A percentile compares a stretch with the other conserved stretches of the same genome.
Conservation (phyloP, 2,113 vertebrate genomes). For the Microcebus griseorufus region DNA sequence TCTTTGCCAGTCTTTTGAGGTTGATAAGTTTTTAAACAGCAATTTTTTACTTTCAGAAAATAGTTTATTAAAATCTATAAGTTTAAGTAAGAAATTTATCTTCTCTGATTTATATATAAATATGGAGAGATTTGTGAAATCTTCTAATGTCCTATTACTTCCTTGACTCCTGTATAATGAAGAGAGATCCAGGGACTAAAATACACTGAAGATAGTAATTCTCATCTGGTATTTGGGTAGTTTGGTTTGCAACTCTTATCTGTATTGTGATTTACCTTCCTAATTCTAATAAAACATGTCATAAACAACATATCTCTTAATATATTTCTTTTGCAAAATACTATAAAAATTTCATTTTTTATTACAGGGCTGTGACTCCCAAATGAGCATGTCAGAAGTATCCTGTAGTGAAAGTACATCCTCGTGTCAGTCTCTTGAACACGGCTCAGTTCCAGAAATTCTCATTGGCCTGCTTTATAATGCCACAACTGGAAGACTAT, state of each 20-base stretch:
- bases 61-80: not conserved
- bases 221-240: not conserved
- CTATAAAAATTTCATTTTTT: slow-evolving; percentile 56
- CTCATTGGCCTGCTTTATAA: slow-evolving; percentile 97
- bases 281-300: not conserved
- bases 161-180: not conserved
- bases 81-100: slow-evolving; percentile 41
- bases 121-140: not conserved
- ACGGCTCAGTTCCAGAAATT: slow-evolving; percentile 94
- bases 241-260: not conserved
- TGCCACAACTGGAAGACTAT: slow-evolving; percentile 96
- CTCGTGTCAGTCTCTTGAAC: slow-evolving; percentile 95
- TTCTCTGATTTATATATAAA: not conserved
- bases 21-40: slow-evolving; percentile 24
- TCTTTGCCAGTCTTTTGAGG: not conserved
- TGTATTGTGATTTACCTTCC: slow-evolving; percentile 14
- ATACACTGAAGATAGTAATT: slow-evolving; percentile 34
- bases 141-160: slow-evolving; percentile 53
- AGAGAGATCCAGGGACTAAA: not conserved
- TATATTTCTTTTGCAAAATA: not conserved
- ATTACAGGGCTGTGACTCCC: slow-evolving; percentile 94
- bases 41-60: slow-evolving; percentile 11
- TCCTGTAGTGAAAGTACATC: slow-evolving; percentile 96
- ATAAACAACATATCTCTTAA: not conserved
- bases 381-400: slow-evolving; percentile 94